Evolutionary conservation across 1,140 invertebrate species (phyloP).

Genomic region (Drosophila prosaltans): DNA sequence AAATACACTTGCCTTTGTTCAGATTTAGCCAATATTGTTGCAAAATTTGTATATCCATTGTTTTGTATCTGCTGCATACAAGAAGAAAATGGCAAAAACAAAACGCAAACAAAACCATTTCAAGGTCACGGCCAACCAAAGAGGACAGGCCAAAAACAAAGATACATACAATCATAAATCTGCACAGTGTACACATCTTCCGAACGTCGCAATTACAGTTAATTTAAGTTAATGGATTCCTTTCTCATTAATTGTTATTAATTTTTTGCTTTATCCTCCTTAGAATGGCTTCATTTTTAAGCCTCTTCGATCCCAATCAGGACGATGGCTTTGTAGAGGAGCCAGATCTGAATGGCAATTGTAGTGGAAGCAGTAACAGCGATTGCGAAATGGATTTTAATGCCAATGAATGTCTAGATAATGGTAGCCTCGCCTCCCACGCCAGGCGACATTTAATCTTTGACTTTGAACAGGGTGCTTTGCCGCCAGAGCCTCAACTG

Average conservation of each 20-base stretch:
- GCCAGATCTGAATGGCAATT: conserved; percentile 70
- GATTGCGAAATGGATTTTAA: conserved; percentile 70
- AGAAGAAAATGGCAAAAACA: conserved; percentile 20
- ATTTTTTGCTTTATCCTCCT: too few relatives aligned
- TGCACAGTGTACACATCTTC: conserved; percentile 2
- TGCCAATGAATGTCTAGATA: conserved; percentile 46
- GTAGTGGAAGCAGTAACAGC: conserved; percentile 64
- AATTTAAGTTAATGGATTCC: background rate
- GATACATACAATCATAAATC: conserved; percentile 15
- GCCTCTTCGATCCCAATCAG: conserved; percentile 88
- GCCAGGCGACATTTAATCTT: conserved; percentile 82
- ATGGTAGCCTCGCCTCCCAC: conserved; percentile 40
- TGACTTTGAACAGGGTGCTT: conserved; percentile 83
- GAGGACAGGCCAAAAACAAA: conserved; percentile 48
- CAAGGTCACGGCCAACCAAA: conserved; percentile 69
- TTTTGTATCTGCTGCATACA: conserved; percentile 3
- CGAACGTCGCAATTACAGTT: background rate
- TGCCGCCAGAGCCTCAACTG: conserved; percentile 95
- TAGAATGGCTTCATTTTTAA: conserved; percentile 86
- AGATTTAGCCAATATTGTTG: background rate
- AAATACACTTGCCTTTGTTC: too few relatives aligned
- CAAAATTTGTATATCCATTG: background rate
- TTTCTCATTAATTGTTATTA: too few relatives aligned
- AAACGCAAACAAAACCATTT: conserved; percentile 74
- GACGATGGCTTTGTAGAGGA: conserved; percentile 79